Percentiles rank a stretch among this genome's conserved stretches.
These are phyloP conservation scores for Enteromius fasciolatus DNA, from an alignment of 2,797 vertebrate species.

Conservation along the genomic window DNA sequence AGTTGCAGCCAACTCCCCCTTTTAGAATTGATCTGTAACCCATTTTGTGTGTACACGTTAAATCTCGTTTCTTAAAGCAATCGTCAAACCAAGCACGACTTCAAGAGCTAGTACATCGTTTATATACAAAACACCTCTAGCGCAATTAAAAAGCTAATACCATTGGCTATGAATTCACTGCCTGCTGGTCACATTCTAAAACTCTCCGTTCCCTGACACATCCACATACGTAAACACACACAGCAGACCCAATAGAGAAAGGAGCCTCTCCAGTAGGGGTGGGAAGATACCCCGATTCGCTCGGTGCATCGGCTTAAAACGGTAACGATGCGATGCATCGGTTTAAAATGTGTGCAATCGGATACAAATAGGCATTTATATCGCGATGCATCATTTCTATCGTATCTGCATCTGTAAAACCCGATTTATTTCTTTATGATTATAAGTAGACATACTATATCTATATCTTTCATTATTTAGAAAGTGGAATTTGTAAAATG, in stretches of 20 bases:
- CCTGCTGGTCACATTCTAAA: conserved; percentile 57
- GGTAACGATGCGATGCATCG: too few relatives aligned
- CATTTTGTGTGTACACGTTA: background rate
- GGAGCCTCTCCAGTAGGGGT: conserved; percentile 58
- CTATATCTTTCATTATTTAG: too few relatives aligned
- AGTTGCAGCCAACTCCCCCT: background rate
- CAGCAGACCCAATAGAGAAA: conserved; percentile 29
- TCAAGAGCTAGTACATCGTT: background rate
- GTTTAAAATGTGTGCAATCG: too few relatives aligned
- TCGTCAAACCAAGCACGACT: background rate
- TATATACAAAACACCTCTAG: background rate
- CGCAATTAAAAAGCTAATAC: conserved; percentile 53
- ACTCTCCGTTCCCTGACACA: conserved; percentile 26
- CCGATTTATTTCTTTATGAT: too few relatives aligned
- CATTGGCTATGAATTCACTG: conserved; percentile 57
- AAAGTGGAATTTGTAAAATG: too few relatives aligned
- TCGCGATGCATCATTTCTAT: too few relatives aligned
- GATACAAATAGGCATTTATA: too few relatives aligned
- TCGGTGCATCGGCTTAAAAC: too few relatives aligned
- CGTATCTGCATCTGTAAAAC: too few relatives aligned
- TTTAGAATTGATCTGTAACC: background rate
- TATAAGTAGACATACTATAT: too few relatives aligned
- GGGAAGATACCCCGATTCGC: too few relatives aligned
- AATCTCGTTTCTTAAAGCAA: background rate
- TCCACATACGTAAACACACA: conserved; percentile 40